Evolutionary conservation across 2,113 vertebrate species (phyloP).

Genomic region (Pyrgilauda ruficollis): DNA sequence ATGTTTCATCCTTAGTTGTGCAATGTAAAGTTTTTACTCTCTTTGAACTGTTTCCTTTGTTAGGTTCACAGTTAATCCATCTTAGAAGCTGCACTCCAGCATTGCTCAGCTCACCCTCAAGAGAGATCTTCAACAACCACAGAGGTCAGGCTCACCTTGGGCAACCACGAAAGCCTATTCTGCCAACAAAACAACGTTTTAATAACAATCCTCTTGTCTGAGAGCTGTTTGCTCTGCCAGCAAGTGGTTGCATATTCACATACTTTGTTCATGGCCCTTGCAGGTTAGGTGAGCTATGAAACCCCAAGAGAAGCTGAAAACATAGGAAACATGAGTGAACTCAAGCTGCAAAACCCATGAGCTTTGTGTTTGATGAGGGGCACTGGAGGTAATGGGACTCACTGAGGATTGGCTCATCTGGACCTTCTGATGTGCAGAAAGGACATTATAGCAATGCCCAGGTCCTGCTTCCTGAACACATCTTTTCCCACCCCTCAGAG

Average conservation of each 20-base stretch:
- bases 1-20: background rate
- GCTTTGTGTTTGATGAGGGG: background rate
- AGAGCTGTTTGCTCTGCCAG: background rate
- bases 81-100: background rate
- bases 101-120: background rate
- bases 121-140: background rate
- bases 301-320: background rate
- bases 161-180: background rate
- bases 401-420: accelerated
- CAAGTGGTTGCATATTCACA: background rate
- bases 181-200: background rate
- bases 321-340: background rate
- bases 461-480: background rate
- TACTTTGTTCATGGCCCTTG: background rate
- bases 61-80: background rate
- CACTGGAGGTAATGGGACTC: background rate
- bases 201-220: background rate
- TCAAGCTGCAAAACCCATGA: background rate
- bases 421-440: background rate
- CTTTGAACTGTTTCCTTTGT: background rate
- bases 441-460: background rate
- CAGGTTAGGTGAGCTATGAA: background rate
- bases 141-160: background rate
- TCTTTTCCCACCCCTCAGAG: background rate
- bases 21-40: background rate